Evolutionary conservation across 2,888 invertebrate genomes (phyloP), one percentile per base, ranked within the genome.

Genomic region (Hartigia nigra): DNA sequence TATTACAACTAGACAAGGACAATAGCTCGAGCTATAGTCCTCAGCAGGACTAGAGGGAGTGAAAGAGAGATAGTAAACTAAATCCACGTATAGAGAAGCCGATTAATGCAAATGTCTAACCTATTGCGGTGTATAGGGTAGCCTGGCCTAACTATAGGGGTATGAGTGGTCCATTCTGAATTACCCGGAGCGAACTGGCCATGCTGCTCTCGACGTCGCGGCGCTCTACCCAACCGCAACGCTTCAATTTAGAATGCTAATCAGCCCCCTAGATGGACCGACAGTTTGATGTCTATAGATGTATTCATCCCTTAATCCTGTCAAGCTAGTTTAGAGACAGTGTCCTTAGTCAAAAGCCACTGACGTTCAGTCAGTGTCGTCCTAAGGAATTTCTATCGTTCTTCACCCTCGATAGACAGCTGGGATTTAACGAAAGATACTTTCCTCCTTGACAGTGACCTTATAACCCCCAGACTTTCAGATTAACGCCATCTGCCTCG

Each of bases 221-320:
- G 85, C 84, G 83, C 82, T 83, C 81, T 85, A 85, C 86, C 87
- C 85, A 85, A 89, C 91, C 90, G 86, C 90, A 90, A 87, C 89
- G 91, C 90, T 90, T 90, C 91, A 90, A 91, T 91, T 90, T 90
- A 90, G 89, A 91, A 91, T 91, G 91, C 91, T 91, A 91, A 91
- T 91, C 90, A 90, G 90, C 84, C 85, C 78, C 81, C 78, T 36
- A 69, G 75, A 81, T 79, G 81, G 78, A 82, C 86, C 83, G 86
- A 84, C 85, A 87, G 87, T 88, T 89, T 88, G 89, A 89, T 87
- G 88, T 88, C 87, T 85, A 86, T 88, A 87, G 88, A 86, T 85
- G 88, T 88, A 88, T 87, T 87, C 87, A 85, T 87, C 85, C 84
- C 85, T 86, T 87, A 85, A 89, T 88, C 86, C 83, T 76, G 81